phyloP scores from a whole-genome alignment of 1,140 invertebrate genomes.

The Laupala kohalensis region DNA sequence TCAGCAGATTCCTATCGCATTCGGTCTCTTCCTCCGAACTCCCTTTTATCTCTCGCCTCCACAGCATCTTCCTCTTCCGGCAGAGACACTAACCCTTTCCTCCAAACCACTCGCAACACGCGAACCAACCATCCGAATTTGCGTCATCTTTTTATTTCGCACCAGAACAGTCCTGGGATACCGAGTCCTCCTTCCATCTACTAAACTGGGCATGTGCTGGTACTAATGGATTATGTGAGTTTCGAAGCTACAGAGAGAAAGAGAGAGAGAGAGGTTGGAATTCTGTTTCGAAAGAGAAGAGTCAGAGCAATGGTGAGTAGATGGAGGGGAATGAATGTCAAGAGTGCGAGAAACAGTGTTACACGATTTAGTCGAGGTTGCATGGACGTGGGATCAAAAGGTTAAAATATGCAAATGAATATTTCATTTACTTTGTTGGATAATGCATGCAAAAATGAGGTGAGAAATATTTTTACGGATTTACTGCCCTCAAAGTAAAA shows the following conservation, averaged over 20 bases:
- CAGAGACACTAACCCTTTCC: not conserved
- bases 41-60: not conserved
- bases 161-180: not conserved
- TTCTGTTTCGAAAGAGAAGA: not conserved
- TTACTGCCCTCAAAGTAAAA: no score
- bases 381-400: no score
- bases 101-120: no score
- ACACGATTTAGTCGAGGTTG: no score
- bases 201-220: not conserved
- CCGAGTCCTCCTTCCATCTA: not conserved
- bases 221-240: not conserved
- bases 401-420: no score
- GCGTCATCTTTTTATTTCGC: not conserved
- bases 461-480: no score
- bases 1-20: not conserved
- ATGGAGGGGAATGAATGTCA: no score
- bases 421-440: no score
- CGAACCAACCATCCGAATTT: not conserved
- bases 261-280: not conserved
- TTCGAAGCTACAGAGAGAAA: not conserved
- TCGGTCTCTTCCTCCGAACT: not conserved
- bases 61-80: not conserved
- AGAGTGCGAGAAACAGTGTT: no score
- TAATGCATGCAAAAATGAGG: no score
- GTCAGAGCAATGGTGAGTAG: not conserved